Evolutionary conservation across 2,797 vertebrate species (phyloP).

Genomic region (Streptopelia turtur): DNA sequence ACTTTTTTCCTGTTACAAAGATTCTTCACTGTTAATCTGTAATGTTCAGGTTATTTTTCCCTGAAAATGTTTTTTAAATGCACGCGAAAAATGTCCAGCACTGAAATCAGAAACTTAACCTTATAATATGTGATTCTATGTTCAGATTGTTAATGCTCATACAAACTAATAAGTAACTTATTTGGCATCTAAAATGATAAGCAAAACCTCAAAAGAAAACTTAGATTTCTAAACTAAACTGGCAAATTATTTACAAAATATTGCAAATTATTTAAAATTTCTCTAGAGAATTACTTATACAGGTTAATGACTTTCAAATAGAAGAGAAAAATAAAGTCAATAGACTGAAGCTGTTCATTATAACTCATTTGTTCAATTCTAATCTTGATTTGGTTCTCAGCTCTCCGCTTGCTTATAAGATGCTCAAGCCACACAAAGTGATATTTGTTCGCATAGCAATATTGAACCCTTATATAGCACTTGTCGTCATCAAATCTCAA

Average conservation of each 20-base stretch:
- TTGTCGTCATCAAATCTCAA: not conserved
- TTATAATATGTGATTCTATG: not conserved
- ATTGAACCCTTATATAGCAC: not conserved
- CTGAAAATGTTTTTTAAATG: slow-evolving; percentile 2
- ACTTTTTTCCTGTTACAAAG: not conserved
- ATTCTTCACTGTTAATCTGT: not conserved
- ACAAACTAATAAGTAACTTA: not conserved
- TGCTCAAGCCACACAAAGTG: not conserved
- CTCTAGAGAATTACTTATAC: not conserved
- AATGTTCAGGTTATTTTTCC: not conserved
- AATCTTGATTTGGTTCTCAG: slow-evolving; percentile 17
- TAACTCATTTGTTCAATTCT: slow-evolving; percentile 9
- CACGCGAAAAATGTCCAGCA: not conserved
- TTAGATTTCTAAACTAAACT: not conserved
- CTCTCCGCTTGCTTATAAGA: not conserved
- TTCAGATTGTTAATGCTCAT: not conserved
- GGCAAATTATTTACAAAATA: not conserved
- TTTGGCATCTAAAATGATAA: not conserved
- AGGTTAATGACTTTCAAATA: slow-evolving; percentile 1
- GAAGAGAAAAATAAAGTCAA: not conserved
- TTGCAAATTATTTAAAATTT: not conserved
- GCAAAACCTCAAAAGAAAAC: not conserved
- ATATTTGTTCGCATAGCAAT: slow-evolving; percentile 37
- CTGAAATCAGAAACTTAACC: not conserved
- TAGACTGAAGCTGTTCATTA: not conserved